A percentile compares a stretch with the other conserved stretches of the same genome.
Evolutionary conservation across 2,113 vertebrate species (phyloP).

Genomic region (Ceuthmochares aereus): DNA sequence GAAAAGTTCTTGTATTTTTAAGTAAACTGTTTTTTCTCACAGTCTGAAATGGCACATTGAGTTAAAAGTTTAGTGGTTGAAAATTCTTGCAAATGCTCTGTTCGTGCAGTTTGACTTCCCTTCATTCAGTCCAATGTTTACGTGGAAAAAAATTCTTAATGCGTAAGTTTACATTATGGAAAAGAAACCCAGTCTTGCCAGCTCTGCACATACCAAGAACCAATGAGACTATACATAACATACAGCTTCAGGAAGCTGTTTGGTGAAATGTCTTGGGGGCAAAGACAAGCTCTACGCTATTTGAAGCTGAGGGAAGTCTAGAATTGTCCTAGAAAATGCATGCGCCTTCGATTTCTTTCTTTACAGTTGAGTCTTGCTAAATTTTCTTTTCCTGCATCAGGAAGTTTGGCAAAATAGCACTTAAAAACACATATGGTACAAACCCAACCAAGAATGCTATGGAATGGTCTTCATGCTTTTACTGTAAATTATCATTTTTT

Average conservation of each 20-base stretch:
- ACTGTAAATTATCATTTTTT: background rate
- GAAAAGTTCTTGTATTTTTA: background rate
- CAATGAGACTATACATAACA: background rate
- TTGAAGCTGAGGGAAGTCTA: background rate
- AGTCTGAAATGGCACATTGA: background rate
- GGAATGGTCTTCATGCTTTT: background rate
- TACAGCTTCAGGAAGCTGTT: background rate
- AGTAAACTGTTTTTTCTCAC: background rate
- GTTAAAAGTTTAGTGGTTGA: background rate
- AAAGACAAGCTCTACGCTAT: background rate
- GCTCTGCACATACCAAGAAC: background rate
- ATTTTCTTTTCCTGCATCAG: background rate
- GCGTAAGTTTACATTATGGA: background rate
- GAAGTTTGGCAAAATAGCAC: background rate
- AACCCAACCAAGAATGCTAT: background rate
- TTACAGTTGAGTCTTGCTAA: background rate
- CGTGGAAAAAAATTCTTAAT: too few species aligned
- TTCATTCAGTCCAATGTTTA: too few species aligned
- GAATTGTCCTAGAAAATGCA: background rate
- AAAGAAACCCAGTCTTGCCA: background rate
- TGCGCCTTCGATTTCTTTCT: background rate
- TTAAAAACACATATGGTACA: background rate
- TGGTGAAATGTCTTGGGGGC: background rate
- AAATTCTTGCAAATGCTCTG: background rate
- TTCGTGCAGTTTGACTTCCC: too few species aligned